Percentiles rank a stretch among this genome's conserved stretches.
Evolutionary conservation across 2,113 vertebrate species (phyloP).

Genomic region (Falcunculus frontatus): DNA sequence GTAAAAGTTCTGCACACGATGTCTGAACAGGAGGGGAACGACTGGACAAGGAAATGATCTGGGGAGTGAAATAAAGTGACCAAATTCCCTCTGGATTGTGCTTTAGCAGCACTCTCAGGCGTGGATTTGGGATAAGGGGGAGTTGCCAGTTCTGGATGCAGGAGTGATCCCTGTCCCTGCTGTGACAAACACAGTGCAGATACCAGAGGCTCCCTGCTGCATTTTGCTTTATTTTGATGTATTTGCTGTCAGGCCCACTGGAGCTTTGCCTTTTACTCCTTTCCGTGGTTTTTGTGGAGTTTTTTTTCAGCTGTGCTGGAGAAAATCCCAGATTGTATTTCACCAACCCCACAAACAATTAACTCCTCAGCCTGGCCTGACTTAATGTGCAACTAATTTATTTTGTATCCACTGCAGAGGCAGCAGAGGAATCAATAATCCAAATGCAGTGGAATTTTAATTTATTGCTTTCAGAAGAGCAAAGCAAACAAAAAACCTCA

Average conservation of each 20-base stretch:
- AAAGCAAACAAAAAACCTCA: background rate
- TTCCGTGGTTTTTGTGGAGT: background rate
- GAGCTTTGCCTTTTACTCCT: background rate
- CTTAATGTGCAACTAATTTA: background rate
- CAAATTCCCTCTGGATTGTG: background rate
- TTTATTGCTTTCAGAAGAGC: background rate
- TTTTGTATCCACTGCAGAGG: background rate
- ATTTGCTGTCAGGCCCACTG: background rate
- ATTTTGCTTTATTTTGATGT: fast-evolving
- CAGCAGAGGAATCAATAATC: background rate
- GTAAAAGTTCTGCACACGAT: background rate
- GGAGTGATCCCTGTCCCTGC: background rate
- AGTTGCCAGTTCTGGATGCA: fast-evolving
- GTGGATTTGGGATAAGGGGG: background rate
- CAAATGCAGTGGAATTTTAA: background rate
- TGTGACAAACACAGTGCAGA: fast-evolving
- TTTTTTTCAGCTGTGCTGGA: background rate
- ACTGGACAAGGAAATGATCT: fast-evolving
- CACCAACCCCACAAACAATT: background rate
- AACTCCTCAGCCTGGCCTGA: background rate
- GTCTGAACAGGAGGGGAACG: background rate
- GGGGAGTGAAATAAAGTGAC: background rate
- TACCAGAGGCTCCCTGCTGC: background rate
- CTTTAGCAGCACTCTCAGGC: background rate
- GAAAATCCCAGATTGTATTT: background rate